Percentiles rank a stretch among this genome's conserved stretches.
Conservation (phyloP, 2,797 vertebrate species). For the Protonibea diacanthus region DNA sequence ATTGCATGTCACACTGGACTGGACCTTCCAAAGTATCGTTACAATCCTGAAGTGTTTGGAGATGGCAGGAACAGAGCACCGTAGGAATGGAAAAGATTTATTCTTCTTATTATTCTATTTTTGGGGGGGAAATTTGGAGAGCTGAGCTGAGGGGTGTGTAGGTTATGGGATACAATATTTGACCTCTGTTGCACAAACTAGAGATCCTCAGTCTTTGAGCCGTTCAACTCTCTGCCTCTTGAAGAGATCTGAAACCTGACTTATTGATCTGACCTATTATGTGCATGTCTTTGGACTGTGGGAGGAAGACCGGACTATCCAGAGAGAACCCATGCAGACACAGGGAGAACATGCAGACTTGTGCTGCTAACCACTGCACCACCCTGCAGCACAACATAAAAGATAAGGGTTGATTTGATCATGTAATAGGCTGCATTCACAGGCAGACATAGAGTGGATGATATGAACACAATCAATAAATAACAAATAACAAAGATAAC, state of each 20-base stretch:
- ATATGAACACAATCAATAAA: neutral
- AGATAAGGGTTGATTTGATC: neutral
- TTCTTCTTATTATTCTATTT: too few species aligned
- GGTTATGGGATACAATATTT: neutral
- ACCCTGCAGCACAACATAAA: too few species aligned
- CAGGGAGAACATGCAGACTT: too few species aligned
- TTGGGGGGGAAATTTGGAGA: neutral
- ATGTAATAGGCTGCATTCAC: neutral
- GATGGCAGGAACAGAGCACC: conserved; percentile 3
- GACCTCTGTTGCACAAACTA: neutral
- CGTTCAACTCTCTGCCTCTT: neutral
- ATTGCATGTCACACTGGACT: neutral
- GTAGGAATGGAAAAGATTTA: too few species aligned
- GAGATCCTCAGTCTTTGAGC: neutral
- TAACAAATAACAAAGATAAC: neutral
- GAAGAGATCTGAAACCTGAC: neutral
- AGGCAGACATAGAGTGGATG: neutral
- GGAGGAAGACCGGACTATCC: too few species aligned
- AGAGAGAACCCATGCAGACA: too few species aligned
- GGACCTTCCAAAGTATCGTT: conserved; percentile 5
- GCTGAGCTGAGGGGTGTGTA: neutral
- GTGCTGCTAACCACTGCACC: too few species aligned
- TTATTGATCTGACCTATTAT: too few species aligned
- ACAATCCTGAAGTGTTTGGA: neutral
- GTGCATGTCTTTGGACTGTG: too few species aligned